phyloP scores from a whole-genome alignment of 2,113 vertebrate species.

The Thunnus thynnus region DNA sequence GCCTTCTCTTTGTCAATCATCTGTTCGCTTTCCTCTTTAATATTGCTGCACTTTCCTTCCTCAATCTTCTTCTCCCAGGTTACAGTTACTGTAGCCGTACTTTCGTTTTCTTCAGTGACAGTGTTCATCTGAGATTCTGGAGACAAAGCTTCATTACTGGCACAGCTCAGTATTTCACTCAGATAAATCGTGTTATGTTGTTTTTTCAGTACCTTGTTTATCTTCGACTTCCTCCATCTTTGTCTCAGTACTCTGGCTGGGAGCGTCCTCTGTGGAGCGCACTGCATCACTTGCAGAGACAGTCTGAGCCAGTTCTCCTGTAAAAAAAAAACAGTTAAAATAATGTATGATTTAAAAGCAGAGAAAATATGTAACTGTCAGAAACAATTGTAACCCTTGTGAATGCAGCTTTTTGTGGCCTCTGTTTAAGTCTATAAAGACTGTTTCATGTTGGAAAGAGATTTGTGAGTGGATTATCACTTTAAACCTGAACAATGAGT shows the following conservation, averaged over 20 bases:
- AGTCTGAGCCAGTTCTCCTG: background rate
- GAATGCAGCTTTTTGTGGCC: background rate
- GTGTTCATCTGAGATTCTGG: constrained; percentile 33
- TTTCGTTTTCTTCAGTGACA: background rate
- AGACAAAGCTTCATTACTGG: constrained; percentile 1
- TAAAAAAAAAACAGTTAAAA: background rate
- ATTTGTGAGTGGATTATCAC: background rate
- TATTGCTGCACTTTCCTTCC: background rate
- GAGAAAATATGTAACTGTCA: background rate
- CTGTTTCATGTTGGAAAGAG: background rate
- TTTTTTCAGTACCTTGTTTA: constrained; percentile 16
- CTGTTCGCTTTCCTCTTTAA: background rate
- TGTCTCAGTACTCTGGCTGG: background rate
- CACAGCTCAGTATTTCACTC: background rate
- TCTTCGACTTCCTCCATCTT: background rate
- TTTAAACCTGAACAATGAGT: background rate
- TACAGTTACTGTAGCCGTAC: background rate
- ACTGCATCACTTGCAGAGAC: background rate
- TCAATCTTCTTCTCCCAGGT: background rate
- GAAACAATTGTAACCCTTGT: background rate
- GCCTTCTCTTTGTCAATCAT: background rate
- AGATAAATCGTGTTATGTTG: background rate
- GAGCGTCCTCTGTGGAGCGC: background rate
- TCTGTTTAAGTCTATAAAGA: background rate
- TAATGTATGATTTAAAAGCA: background rate